Evolutionary conservation across 2,888 invertebrate genomes (phyloP).

Genomic region (Yponomeuta cagnagella): DNA sequence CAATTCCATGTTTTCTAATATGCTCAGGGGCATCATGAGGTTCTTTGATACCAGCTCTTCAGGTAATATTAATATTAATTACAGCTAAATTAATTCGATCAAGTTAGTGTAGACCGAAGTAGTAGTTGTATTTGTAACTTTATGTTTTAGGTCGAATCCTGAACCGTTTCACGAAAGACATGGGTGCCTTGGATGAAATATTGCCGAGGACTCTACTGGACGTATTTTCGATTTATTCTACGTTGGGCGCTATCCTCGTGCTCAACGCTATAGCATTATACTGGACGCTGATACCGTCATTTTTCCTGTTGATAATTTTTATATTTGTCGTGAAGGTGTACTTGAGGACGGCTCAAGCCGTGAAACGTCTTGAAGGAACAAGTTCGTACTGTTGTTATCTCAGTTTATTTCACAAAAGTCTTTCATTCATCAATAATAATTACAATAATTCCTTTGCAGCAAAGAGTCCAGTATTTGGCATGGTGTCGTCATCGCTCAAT

Average conservation of each 20-base stretch:
- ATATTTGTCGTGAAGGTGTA: constrained; percentile 77
- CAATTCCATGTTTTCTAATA: constrained; percentile 79
- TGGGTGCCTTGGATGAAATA: constrained; percentile 87
- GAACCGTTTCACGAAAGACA: constrained; percentile 88
- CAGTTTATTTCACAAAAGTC: constrained; percentile 1
- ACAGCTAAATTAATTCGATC: no score
- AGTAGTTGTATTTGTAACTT: neutral
- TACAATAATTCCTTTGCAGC: constrained; percentile 56
- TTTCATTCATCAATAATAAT: no score
- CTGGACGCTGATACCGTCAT: constrained; percentile 75
- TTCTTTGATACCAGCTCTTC: constrained; percentile 92
- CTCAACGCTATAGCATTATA: constrained; percentile 78
- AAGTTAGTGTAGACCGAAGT: neutral
- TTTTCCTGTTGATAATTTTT: constrained; percentile 75
- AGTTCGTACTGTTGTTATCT: constrained; percentile 51
- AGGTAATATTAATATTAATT: constrained; percentile 33
- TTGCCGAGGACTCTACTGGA: constrained; percentile 82
- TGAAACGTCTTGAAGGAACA: constrained; percentile 80
- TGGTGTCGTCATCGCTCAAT: constrained; percentile 82
- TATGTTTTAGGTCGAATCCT: constrained; percentile 79
- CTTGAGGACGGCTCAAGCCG: constrained; percentile 80
- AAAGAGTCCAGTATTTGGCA: constrained; percentile 87
- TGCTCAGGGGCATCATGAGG: constrained; percentile 67
- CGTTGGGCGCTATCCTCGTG: constrained; percentile 72
- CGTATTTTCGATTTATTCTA: constrained; percentile 74